Evolutionary conservation across 2,113 vertebrate genomes (phyloP).

Genomic region (Delphinapterus leucas): DNA sequence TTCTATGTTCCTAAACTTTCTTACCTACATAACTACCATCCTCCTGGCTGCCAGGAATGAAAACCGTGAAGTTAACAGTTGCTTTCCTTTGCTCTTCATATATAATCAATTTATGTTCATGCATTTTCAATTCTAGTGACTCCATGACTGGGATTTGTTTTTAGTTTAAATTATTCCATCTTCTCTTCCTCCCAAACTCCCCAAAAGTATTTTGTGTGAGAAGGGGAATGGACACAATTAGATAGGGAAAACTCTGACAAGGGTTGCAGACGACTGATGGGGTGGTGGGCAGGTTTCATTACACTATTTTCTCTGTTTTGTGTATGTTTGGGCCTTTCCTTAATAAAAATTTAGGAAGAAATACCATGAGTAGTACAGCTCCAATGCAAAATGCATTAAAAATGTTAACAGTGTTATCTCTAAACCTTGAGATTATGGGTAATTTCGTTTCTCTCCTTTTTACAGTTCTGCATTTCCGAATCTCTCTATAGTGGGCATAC

Average conservation of each 20-base stretch:
- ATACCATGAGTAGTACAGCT: neutral
- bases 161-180: neutral
- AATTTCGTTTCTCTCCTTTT: neutral
- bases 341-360: neutral
- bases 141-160: neutral
- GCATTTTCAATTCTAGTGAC: neutral
- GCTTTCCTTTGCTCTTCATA: neutral
- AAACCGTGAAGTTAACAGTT: neutral
- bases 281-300: neutral
- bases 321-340: neutral
- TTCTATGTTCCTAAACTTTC: neutral
- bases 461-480: neutral
- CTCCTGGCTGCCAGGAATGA: neutral
- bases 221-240: neutral
- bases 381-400: neutral
- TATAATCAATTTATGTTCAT: neutral
- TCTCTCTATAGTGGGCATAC: neutral
- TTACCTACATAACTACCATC: neutral
- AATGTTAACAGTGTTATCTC: neutral
- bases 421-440: neutral
- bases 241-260: neutral
- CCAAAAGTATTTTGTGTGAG: neutral
- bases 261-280: neutral
- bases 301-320: neutral
- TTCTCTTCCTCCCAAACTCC: neutral